Evolutionary conservation across 2,113 vertebrate species (phyloP).

Genomic region (Taxidea taxus): DNA sequence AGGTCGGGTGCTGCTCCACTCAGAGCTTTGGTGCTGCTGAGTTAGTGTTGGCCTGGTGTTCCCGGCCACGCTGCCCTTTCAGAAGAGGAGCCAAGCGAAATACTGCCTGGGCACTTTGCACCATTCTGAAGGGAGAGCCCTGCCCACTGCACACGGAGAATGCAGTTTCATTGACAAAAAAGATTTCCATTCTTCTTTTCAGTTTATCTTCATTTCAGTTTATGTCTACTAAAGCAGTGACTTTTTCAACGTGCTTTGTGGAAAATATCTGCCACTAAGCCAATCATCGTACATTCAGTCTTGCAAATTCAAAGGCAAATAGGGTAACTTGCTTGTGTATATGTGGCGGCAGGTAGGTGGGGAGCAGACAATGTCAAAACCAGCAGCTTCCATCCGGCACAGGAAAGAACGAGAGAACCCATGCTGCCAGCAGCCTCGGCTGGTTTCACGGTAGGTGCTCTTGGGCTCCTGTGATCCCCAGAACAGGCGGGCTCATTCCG

Average conservation of each 20-base stretch:
- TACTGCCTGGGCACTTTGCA: constrained; percentile 62
- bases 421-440: neutral
- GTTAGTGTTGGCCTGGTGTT: constrained; percentile 79
- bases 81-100: constrained; percentile 84
- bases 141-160: neutral
- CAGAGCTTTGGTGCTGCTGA: constrained; percentile 63
- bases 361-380: neutral
- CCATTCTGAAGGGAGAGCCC: constrained; percentile 59
- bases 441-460: neutral
- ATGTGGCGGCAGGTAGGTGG: fast-evolving
- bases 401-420: neutral
- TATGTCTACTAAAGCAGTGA: neutral
- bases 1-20: neutral
- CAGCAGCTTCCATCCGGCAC: neutral
- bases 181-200: neutral
- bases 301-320: neutral
- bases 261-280: constrained; percentile 5
- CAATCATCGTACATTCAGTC: neutral
- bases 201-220: neutral
- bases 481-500: neutral
- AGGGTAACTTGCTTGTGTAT: neutral
- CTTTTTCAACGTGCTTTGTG: neutral
- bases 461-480: neutral
- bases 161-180: constrained; percentile 32
- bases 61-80: constrained; percentile 73